These are phyloP conservation scores for Barypeithes pellucidus DNA, from an alignment of 2,888 invertebrate genomes.

Conservation along the genomic window DNA sequence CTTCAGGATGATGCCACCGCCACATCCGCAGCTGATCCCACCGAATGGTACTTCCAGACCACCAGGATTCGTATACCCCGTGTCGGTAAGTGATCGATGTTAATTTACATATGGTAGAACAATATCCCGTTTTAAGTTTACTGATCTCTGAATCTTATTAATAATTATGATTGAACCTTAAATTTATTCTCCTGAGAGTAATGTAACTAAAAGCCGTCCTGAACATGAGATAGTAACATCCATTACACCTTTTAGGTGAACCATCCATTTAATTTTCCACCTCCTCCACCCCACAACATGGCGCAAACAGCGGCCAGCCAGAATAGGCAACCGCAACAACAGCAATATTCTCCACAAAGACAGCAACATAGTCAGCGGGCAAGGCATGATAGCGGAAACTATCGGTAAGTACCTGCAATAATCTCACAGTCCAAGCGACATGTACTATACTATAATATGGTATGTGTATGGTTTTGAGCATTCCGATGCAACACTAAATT, in stretches of 20 bases:
- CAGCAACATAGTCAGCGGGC: constrained; percentile 52
- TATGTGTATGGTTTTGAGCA: no score
- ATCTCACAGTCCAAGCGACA: no score
- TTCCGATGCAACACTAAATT: no score
- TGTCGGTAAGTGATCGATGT: constrained; percentile 42
- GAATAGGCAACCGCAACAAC: constrained; percentile 25
- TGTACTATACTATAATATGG: no score
- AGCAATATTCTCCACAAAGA: constrained; percentile 58
- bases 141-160: no score
- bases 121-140: no score
- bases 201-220: no score
- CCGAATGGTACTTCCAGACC: constrained; percentile 57
- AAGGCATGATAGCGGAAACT: constrained; percentile 61
- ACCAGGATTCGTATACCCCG: constrained; percentile 56
- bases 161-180: no score
- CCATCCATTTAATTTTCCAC: constrained; percentile 63
- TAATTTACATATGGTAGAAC: no score
- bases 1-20: constrained; percentile 61
- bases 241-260: constrained; percentile 54
- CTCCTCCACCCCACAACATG: constrained; percentile 62
- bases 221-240: constrained; percentile 3
- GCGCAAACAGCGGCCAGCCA: constrained; percentile 46
- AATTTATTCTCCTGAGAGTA: no score
- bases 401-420: constrained; percentile 28
- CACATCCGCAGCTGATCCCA: constrained; percentile 59